A percentile compares a stretch with the other conserved stretches of the same genome.
These are phyloP conservation scores for Drosophila testacea DNA, from an alignment of 2,888 invertebrate species.

Conservation along the genomic window DNA sequence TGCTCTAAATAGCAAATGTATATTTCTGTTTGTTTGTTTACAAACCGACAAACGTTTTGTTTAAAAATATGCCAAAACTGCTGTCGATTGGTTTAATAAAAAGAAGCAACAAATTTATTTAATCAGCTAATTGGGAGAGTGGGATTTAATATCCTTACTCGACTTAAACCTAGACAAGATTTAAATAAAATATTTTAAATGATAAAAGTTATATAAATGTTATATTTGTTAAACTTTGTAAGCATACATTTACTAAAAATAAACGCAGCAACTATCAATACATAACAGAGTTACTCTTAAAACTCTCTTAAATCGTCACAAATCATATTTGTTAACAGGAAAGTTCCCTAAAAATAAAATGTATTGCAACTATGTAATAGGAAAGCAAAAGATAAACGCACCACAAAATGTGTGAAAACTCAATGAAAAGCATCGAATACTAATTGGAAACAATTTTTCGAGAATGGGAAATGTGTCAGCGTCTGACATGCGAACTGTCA, in stretches of 20 bases:
- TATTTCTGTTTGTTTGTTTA: conserved; percentile 69
- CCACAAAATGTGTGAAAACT: conserved; percentile 58
- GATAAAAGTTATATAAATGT: neutral
- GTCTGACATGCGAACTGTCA: conserved; percentile 79
- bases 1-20: conserved; percentile 48
- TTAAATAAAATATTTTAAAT: neutral
- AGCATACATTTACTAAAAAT: neutral
- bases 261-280: conserved; percentile 44
- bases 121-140: conserved; percentile 19
- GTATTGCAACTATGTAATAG: conserved; percentile 13
- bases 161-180: neutral
- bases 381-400: conserved; percentile 30
- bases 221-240: neutral
- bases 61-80: conserved; percentile 21
- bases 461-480: conserved; percentile 60
- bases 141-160: neutral
- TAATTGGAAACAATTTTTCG: conserved; percentile 52
- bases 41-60: conserved; percentile 63
- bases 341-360: conserved; percentile 26
- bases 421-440: conserved; percentile 50
- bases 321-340: conserved; percentile 10
- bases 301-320: conserved; percentile 1
- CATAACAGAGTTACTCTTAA: neutral
- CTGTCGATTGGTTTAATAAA: conserved; percentile 22
- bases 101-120: conserved; percentile 22